Evolutionary conservation across 2,888 invertebrate species (phyloP), one percentile per base, ranked within the genome.

Genomic region (Dicranocentrus wangi): DNA sequence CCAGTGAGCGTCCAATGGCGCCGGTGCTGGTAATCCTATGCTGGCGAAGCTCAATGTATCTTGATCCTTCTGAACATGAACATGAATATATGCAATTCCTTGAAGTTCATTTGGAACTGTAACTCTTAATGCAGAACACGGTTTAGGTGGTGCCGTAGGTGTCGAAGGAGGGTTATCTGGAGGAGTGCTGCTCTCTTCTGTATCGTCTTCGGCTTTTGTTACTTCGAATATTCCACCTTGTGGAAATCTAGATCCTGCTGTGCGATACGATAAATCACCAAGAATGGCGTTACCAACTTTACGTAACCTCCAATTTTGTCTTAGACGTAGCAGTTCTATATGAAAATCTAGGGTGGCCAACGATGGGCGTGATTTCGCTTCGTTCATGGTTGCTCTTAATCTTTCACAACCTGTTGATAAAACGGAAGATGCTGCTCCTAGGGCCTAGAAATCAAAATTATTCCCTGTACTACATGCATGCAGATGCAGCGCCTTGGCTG

Each of bases 221-320:
- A 98, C 97, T 91, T 98, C 97, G 91, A 98, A 97, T 87, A 95
- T 94, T 1, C 98, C 98, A 80, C 95, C 94, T 90, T 97, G 97
- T 82, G 93, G 93, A 88, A 95, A 98, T 88, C 97, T 95, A 0
- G 97, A 98, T 0, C 98, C 98, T 83, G 97, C 97, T 87, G 97
- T 97, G 82, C 96, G 92, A 88, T 98, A 98, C 88, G 98, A 98
- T 5, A 98, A 91, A 89, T 98, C 98, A 0, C 98, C 98, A 70
- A 98, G 94, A 77, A 98, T 98, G 0, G 95, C 93, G 88, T 96
- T 97, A 0, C 96, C 96, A 0, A 97, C 96, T 90, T 98, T 98
- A 88, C 98, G 97, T n/a, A 98, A 89, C 61, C 98, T 91, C 98
- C 98, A 98, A 88, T 96, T 96, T 88, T 98, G 97, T 47, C 98